Conservation (phyloP, 2,797 vertebrate genomes). For the Argyrosomus regius region DNA sequence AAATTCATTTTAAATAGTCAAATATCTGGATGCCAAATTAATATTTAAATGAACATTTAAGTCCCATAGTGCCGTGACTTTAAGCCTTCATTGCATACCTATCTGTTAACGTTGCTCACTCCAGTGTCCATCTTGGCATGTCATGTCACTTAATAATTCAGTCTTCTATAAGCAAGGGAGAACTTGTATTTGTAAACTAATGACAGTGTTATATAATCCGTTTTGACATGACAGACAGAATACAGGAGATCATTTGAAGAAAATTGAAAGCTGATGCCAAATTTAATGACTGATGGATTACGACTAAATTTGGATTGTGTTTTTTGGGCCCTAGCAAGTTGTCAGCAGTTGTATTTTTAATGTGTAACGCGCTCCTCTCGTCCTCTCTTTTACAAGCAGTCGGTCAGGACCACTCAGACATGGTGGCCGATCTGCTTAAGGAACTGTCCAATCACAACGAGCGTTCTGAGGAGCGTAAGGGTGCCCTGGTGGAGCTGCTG, state of each 20-base stretch:
- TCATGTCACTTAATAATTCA: background rate
- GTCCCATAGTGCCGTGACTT: background rate
- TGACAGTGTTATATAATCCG: background rate
- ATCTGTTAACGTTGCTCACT: background rate
- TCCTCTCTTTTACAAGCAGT: conserved; percentile 71
- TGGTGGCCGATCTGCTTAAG: conserved; percentile 97
- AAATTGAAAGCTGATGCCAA: too few species aligned
- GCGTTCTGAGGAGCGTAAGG: conserved; percentile 94
- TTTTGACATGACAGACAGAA: background rate
- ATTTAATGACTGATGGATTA: background rate
- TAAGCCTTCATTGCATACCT: background rate
- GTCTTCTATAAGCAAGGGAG: background rate
- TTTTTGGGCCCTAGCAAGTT: background rate
- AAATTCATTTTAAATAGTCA: background rate
- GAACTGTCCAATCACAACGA: conserved; percentile 99
- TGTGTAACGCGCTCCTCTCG: background rate
- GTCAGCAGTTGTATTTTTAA: background rate
- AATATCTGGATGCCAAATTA: background rate
- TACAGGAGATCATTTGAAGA: background rate
- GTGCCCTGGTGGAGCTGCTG: conserved; percentile 93
- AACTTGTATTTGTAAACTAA: background rate
- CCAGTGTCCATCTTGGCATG: background rate
- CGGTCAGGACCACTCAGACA: conserved; percentile 92
- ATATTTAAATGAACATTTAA: background rate
- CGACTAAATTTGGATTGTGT: background rate